A percentile compares a stretch with the other conserved stretches of the same genome.
Conservation (phyloP, 2,888 invertebrate genomes). For the Cephus spinipes region DNA sequence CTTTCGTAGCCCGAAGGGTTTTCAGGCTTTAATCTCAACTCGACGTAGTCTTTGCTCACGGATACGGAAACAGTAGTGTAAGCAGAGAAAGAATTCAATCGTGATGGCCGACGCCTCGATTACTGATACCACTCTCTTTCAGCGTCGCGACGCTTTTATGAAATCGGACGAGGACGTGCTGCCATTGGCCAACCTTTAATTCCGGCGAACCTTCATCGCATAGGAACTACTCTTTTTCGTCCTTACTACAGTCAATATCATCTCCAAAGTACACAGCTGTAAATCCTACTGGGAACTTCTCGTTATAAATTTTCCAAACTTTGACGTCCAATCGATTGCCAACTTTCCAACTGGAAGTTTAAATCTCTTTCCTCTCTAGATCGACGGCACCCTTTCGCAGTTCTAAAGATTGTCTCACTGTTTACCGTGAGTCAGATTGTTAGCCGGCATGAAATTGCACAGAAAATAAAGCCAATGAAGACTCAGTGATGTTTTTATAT, state of each 20-base stretch:
- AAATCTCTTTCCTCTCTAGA: conserved; percentile 58
- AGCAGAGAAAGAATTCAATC: neutral
- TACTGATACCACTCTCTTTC: neutral
- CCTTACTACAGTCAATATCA: conserved; percentile 53
- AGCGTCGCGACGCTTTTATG: neutral
- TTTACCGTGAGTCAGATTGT: neutral
- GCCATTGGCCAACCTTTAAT: neutral
- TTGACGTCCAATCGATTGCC: conserved; percentile 51
- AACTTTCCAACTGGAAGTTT: conserved; percentile 45
- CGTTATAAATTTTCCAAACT: conserved; percentile 43
- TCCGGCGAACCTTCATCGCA: neutral
- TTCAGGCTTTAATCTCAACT: neutral
- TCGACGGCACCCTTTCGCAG: conserved; percentile 42
- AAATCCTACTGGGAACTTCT: conserved; percentile 39
- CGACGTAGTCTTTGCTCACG: neutral
- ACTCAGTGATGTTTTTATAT: neutral
- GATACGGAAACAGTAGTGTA: neutral
- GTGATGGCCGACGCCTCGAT: neutral
- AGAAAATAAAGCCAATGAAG: neutral
- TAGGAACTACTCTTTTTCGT: neutral
- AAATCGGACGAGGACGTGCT: neutral
- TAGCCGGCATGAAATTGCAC: neutral
- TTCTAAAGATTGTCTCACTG: neutral
- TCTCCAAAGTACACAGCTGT: conserved; percentile 54
- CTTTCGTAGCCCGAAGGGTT: neutral